Percentiles rank a stretch among this genome's conserved stretches.
Conservation (phyloP, 2,888 invertebrate genomes). For the Drosophila demipolita region DNA sequence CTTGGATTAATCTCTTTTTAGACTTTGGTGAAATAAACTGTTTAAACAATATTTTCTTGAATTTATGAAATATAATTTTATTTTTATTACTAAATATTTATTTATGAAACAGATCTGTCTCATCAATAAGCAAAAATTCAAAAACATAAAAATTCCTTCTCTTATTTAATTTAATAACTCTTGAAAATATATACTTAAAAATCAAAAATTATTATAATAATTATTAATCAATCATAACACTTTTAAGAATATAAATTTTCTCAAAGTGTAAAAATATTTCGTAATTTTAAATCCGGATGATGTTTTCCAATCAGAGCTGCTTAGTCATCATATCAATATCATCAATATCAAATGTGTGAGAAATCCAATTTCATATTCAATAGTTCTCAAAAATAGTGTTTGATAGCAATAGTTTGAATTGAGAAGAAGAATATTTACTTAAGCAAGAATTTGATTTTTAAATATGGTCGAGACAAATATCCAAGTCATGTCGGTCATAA, state of each 20-base stretch:
- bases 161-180: no score
- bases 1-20: background rate
- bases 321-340: background rate
- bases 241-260: background rate
- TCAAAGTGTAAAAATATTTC: background rate
- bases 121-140: background rate
- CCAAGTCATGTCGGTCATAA: slow-evolving; percentile 32
- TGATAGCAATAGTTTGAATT: background rate
- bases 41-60: background rate
- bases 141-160: background rate
- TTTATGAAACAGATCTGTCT: background rate
- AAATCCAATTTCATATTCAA: background rate
- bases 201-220: background rate
- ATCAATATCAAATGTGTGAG: background rate
- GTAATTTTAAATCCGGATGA: background rate
- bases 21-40: background rate
- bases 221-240: background rate
- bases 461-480: slow-evolving; percentile 36
- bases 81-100: background rate
- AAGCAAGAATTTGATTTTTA: slow-evolving; percentile 17
- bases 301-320: background rate
- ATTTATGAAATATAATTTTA: background rate
- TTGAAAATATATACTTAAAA: background rate
- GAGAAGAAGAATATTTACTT: background rate
- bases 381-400: background rate